These are phyloP conservation scores for Sinohyriopsis cumingii DNA, from an alignment of 2,888 invertebrate species.

Conservation along the genomic window DNA sequence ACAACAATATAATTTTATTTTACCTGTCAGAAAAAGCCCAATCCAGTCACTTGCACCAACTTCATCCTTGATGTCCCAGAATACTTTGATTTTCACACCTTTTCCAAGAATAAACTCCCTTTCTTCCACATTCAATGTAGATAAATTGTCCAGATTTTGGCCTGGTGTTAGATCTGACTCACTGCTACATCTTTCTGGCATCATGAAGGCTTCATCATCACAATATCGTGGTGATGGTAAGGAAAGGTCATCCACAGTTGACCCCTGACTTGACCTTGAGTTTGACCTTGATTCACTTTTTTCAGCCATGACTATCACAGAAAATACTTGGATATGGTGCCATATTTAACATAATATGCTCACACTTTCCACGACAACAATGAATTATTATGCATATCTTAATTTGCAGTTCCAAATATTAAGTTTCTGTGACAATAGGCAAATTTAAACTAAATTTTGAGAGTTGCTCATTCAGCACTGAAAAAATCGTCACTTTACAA, in stretches of 20 bases:
- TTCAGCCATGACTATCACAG: constrained; percentile 32
- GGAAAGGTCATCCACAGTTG: constrained; percentile 59
- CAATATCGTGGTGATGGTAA: constrained; percentile 50
- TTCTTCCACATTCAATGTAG: constrained; percentile 66
- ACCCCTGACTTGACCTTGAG: constrained; percentile 28
- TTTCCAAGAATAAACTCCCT: constrained; percentile 61
- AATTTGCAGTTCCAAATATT: too few relatives aligned
- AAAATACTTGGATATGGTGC: too few relatives aligned
- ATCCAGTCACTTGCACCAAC: constrained; percentile 72
- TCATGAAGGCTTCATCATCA: constrained; percentile 39
- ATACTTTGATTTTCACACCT: constrained; percentile 60
- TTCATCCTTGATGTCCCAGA: constrained; percentile 71
- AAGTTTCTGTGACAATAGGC: too few relatives aligned
- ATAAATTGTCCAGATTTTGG: constrained; percentile 51
- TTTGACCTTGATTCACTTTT: constrained; percentile 30
- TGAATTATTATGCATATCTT: too few relatives aligned
- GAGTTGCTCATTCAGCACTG: too few relatives aligned
- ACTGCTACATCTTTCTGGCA: constrained; percentile 64
- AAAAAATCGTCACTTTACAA: too few relatives aligned
- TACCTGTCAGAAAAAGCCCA: constrained; percentile 71
- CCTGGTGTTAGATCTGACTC: constrained; percentile 58
- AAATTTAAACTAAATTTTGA: too few relatives aligned
- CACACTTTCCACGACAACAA: too few relatives aligned
- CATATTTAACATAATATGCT: too few relatives aligned
- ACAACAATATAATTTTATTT: too few relatives aligned